phyloP scores from a whole-genome alignment of 2,113 vertebrate species.

The Corythaixoides concolor region DNA sequence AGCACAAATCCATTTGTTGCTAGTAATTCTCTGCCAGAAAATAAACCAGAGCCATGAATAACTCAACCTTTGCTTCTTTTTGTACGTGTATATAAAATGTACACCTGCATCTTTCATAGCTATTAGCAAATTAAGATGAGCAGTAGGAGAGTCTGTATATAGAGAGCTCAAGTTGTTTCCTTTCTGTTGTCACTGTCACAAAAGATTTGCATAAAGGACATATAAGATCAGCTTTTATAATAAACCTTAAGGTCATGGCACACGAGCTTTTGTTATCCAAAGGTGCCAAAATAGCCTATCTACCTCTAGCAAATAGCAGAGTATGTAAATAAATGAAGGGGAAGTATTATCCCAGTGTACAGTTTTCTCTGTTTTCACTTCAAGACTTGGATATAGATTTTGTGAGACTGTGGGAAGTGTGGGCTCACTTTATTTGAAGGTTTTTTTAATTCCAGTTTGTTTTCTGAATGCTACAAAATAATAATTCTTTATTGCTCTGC shows the following conservation, averaged over 20 bases:
- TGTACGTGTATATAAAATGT: not conserved
- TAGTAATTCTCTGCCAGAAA: not conserved
- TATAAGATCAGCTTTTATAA: not conserved
- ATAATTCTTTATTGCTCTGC: not conserved
- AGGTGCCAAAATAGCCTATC: not conserved
- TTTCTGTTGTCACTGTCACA: not conserved
- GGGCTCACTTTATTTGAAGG: not conserved
- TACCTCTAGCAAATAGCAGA: not conserved
- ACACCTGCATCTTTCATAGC: not conserved
- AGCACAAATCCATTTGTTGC: not conserved
- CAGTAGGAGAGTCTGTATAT: not conserved
- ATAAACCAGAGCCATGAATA: not conserved
- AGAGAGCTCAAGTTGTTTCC: not conserved
- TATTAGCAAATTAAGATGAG: not conserved
- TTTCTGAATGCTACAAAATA: not conserved
- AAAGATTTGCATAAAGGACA: not conserved
- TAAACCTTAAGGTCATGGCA: not conserved
- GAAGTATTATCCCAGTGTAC: not conserved
- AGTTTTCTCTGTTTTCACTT: not conserved
- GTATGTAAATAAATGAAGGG: not conserved
- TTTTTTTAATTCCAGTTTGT: not conserved
- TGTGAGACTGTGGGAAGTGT: not conserved
- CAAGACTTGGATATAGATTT: not conserved
- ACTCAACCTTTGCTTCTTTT: not conserved
- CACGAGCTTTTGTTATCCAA: not conserved